Percentiles rank a stretch among this genome's conserved stretches.
These are phyloP conservation scores for Synanthedon andrenaeformis DNA, from an alignment of 2,888 invertebrate genomes.

Conservation along the genomic window DNA sequence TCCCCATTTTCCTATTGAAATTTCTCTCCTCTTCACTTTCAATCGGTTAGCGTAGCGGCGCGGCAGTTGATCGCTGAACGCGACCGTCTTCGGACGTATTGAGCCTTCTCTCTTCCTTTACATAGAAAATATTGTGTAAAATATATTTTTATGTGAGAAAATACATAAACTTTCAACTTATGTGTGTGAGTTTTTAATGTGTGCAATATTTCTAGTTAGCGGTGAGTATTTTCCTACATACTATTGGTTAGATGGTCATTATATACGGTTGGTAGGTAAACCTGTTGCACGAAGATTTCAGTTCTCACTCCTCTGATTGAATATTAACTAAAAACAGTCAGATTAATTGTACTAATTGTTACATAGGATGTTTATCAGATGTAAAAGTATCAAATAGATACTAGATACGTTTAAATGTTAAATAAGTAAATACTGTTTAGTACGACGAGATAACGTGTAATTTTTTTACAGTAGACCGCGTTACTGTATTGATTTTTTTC, in stretches of 20 bases:
- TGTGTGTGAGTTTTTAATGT: neutral
- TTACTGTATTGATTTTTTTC: neutral
- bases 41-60: neutral
- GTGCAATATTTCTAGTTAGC: neutral
- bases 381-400: neutral
- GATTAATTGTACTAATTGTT: neutral
- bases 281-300: neutral
- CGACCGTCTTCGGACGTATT: neutral
- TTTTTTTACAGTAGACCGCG: neutral
- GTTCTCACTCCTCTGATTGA: neutral
- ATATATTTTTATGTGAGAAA: neutral
- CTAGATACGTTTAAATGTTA: neutral
- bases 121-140: neutral
- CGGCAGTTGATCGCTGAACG: neutral
- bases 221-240: neutral
- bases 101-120: neutral
- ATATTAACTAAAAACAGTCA: neutral
- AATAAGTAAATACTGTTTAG: neutral
- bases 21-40: neutral
- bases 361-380: neutral
- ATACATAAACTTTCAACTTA: neutral
- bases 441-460: neutral
- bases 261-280: neutral
- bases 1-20: no score
- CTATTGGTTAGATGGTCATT: neutral